Evolutionary conservation across 2,113 vertebrate genomes (phyloP).

Genomic region (Speoplatyrhinus poulsoni): DNA sequence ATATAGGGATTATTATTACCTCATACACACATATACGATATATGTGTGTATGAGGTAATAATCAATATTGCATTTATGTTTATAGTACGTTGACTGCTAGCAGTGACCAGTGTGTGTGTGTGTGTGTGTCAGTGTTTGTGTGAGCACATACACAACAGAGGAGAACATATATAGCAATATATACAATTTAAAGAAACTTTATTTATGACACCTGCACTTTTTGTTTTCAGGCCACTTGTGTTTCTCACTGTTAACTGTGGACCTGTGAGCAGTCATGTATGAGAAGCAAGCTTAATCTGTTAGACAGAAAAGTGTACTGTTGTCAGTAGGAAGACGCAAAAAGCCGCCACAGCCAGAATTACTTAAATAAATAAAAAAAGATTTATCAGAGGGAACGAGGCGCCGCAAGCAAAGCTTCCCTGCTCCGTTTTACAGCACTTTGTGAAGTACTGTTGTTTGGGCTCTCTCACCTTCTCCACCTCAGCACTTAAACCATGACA

Average conservation of each 20-base stretch:
- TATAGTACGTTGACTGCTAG: too few species aligned
- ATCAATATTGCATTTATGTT: too few species aligned
- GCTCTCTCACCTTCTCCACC: conserved; percentile 41
- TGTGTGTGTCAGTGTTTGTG: background rate
- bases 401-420: conserved; percentile 30
- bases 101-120: background rate
- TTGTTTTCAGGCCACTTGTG: background rate
- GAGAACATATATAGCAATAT: background rate
- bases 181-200: background rate
- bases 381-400: conserved; percentile 46
- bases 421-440: conserved; percentile 37
- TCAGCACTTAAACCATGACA: conserved; percentile 50
- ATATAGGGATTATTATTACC: too few species aligned
- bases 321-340: conserved; percentile 31
- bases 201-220: background rate
- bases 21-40: too few species aligned
- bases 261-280: background rate
- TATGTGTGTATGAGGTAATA: conserved; percentile 7
- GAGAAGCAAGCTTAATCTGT: background rate
- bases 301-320: background rate
- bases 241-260: background rate
- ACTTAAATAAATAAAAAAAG: conserved; percentile 10
- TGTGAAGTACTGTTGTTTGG: conserved; percentile 37
- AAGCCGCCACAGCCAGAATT: conserved; percentile 20
- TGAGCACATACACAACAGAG: background rate